Base-by-base conservation (phyloP, 1,140 invertebrate genomes). In the Drosophila tropicalis region DNA sequence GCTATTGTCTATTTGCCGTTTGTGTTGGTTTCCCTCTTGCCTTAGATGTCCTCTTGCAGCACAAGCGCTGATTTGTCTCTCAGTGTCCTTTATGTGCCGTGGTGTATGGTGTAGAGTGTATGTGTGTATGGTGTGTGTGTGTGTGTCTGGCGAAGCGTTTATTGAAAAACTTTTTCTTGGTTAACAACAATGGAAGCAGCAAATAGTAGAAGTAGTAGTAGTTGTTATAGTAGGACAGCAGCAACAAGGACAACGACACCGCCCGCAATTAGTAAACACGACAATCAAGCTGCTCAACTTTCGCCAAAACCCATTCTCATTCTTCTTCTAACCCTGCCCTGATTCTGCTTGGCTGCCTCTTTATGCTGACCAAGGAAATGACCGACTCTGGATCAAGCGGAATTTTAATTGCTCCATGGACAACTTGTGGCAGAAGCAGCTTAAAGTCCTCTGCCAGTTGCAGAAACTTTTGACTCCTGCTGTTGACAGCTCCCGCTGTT, bases 131-230 rank as follows among this genome's bases (percentile, higher is more conserved):
- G n/a, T n/a, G 7, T 47, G 17, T 51, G 44, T 74, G 71, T 51
- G 17, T 17, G 2, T 19, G 56, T 56, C 57, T 58, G 72, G 41
- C 25, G n/a, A 40, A 25, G 63, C 40, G 64, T 75, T 75, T 75
- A 75, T 75, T 75, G 65, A 54, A 75, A 68, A 75, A 75, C 71
- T 75, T 72, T 72, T 17, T 6, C 47, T 29, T 60, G 1, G 10
- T 19, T 9, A n/a, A 19, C 39, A 32, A 12, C 36, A 39, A 12
- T 39, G 3, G 19, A 9, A 51, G 17, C 44, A 51, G 44, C 36
- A 47, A 47, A 17, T 17, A 17, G 15, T 9, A 12, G 44, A 12
- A 39, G n/a, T 6, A 29, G 17, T 6, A 29, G 29, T 29, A 29
- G 29, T 29, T 29, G 29, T 29, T 5, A 29, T 29, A 29, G 29